A percentile compares a stretch with the other conserved stretches of the same genome.
Evolutionary conservation across 2,797 vertebrate genomes (phyloP).

Genomic region (Enteromius afrohamiltoni): DNA sequence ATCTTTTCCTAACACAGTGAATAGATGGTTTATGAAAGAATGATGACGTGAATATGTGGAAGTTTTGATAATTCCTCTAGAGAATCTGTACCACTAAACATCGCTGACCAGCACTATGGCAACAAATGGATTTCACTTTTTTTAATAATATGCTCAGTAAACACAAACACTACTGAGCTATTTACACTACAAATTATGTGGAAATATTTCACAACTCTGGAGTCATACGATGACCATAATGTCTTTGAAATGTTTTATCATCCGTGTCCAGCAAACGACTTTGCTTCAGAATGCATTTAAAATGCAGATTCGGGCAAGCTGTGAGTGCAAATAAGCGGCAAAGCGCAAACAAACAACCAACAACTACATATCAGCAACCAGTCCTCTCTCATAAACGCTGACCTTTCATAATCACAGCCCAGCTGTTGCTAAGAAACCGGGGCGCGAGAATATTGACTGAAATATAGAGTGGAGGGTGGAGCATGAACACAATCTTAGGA

Average conservation of each 20-base stretch:
- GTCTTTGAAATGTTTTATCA: neutral
- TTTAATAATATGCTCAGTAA: conserved; percentile 47
- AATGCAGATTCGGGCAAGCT: conserved; percentile 1
- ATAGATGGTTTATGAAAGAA: conserved; percentile 36
- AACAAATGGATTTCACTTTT: conserved; percentile 64
- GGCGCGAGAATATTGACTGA: conserved; percentile 52
- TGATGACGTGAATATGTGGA: conserved; percentile 6
- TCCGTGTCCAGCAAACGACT: neutral
- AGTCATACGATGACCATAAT: neutral
- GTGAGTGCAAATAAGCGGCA: neutral
- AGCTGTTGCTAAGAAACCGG: conserved; percentile 51
- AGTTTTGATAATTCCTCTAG: conserved; percentile 29
- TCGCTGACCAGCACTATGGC: conserved; percentile 60
- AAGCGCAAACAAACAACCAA: conserved; percentile 4
- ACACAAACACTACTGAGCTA: neutral
- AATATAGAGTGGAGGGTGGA: conserved; percentile 40
- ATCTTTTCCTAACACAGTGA: neutral
- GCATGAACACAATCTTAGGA: conserved; percentile 46
- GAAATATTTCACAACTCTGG: neutral
- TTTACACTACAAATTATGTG: neutral
- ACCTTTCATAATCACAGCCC: conserved; percentile 13
- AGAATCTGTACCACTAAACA: conserved; percentile 60
- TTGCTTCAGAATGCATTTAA: neutral
- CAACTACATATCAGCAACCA: conserved; percentile 45
- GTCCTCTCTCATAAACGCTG: conserved; percentile 29